Base-by-base conservation (phyloP, 2,113 vertebrate genomes). In the Chaetorhynchus papuensis region DNA sequence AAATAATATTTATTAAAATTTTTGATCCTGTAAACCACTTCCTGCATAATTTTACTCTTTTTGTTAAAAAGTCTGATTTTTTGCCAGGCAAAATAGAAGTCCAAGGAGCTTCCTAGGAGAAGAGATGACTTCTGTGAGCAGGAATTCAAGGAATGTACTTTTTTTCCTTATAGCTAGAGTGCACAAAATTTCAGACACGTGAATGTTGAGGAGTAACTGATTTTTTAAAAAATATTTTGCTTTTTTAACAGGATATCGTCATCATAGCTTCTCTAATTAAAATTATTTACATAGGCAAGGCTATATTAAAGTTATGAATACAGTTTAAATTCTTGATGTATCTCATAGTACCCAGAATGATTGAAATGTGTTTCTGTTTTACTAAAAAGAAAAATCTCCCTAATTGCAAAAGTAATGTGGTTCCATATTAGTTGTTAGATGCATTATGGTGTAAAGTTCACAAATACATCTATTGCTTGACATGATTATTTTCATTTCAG, bases 101-200 rank as follows among this genome's bases (percentile, higher is more conserved):
- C 84, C 96, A 93, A 90, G 71, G 92, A 97, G 63, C 65, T 86
- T 93, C 63, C 72, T 91, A 96, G 79, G 69, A 95, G 79, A 64
- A 94, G 50, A 80, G 65, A 72, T 94, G 22, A 94, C 59, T 97
- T 93, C 90, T 95, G 76, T 50, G 33, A 97, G 91, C 83, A 90
- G 92, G 96, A 97, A 97, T 98, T 97, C 86, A 83, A 94, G 83
- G 96, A 97, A 97, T 95, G 78, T 89, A 45, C 75, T 97, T 71
- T 71, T 97, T 93, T 89, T 95, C 53, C 84, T 97, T 97, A 95
- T 35, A 96, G 74, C 65, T 96, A 56, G 76, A 94, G 69, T 72
- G 87, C 90, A 79, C 69, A 95, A 97, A 90, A 97, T 93, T 97
- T 97, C 91, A 97, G 65, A 90, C 71, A 82, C 4, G 49, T 74